These are phyloP conservation scores for Goniozus legneri DNA, from an alignment of 1,140 invertebrate species.

Conservation along the genomic window DNA sequence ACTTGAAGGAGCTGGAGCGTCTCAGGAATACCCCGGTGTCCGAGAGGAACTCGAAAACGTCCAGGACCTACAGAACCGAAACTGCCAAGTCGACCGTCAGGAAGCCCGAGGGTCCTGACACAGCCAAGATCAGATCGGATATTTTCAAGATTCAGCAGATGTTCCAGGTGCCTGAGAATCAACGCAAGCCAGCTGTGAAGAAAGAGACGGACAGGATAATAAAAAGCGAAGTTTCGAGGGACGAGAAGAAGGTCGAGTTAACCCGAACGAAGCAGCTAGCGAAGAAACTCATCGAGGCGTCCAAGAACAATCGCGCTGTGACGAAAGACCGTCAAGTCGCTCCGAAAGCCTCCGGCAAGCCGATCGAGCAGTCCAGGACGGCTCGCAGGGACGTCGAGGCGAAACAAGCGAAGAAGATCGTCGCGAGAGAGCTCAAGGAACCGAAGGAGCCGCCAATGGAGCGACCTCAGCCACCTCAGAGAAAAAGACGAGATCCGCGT, in stretches of 20 bases:
- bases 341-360: constrained; percentile 9
- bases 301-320: constrained; percentile 19
- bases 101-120: constrained; percentile 12
- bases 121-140: constrained; percentile 36
- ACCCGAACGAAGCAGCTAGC: constrained; percentile 25
- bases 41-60: constrained; percentile 17
- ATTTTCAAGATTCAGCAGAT: constrained; percentile 33
- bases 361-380: constrained; percentile 1
- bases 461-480: constrained; percentile 13
- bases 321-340: constrained; percentile 21
- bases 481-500: constrained; percentile 10
- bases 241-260: constrained; percentile 21
- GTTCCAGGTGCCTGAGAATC: constrained; percentile 24
- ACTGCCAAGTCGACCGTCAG: constrained; percentile 6
- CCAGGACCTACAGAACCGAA: constrained; percentile 3
- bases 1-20: constrained; percentile 39
- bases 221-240: constrained; percentile 10
- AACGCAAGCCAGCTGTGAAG: background rate
- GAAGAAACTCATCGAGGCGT: constrained; percentile 29
- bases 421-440: constrained; percentile 5
- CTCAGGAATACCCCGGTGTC: constrained; percentile 34
- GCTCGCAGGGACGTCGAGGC: constrained; percentile 10
- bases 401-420: constrained; percentile 12
- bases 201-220: constrained; percentile 10
- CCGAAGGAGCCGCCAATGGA: background rate